phyloP scores from a whole-genome alignment of 2,797 vertebrate species.

The Lutjanus campechanus region DNA sequence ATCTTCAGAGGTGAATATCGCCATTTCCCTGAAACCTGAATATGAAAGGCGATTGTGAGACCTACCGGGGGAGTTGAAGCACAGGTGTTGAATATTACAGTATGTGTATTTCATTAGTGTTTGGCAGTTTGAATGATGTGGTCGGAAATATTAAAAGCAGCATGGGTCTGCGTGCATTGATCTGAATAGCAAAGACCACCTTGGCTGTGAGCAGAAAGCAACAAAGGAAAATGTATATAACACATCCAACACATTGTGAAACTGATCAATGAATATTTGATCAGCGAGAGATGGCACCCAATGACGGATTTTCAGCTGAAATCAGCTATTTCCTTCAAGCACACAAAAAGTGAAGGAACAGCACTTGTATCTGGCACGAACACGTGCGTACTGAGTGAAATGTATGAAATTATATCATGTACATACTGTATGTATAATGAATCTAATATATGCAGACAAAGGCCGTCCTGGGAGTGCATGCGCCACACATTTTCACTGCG shows the following conservation, averaged over 20 bases:
- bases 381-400: constrained; percentile 11
- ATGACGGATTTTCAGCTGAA: constrained; percentile 50
- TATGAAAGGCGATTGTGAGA: constrained; percentile 72
- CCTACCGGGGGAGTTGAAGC: constrained; percentile 65
- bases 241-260: constrained; percentile 41
- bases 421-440: constrained; percentile 42
- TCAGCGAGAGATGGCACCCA: constrained; percentile 19
- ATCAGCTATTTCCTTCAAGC: constrained; percentile 54
- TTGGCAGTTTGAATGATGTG: constrained; percentile 73
- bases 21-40: constrained; percentile 74
- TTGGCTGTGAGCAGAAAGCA: constrained; percentile 37
- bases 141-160: constrained; percentile 73
- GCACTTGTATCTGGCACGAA: constrained; percentile 34
- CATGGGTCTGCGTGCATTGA: constrained; percentile 39
- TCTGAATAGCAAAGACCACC: constrained; percentile 68
- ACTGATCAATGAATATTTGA: constrained; percentile 73
- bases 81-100: constrained; percentile 84
- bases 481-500: constrained; percentile 28
- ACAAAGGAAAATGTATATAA: constrained; percentile 34
- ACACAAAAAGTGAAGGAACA: constrained; percentile 24
- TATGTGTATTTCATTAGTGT: constrained; percentile 81
- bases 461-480: constrained; percentile 17
- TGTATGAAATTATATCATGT: constrained; percentile 42
- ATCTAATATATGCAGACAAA: constrained; percentile 34
- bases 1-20: constrained; percentile 81